These are phyloP conservation scores for Phymastichus coffea DNA, from an alignment of 1,140 invertebrate genomes.

Conservation along the genomic window DNA sequence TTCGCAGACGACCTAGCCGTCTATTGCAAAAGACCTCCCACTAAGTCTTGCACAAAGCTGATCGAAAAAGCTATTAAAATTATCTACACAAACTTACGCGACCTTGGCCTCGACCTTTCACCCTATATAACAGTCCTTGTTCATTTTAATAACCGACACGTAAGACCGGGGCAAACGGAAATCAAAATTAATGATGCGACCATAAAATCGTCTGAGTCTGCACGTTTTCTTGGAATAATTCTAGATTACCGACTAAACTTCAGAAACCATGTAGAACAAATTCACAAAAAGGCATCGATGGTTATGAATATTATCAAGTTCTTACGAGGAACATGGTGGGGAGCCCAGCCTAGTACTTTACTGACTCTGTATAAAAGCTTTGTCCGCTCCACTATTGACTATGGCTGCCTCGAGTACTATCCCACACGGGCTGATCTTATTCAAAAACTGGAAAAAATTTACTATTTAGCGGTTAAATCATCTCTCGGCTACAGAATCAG, in stretches of 20 bases:
- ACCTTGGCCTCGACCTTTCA: neutral
- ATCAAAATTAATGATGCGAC: neutral
- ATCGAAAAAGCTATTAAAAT: neutral
- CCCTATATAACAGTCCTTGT: neutral
- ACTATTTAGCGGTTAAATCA: too few species aligned
- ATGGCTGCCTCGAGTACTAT: too few species aligned
- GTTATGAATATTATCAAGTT: neutral
- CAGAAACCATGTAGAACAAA: slow-evolving; percentile 11
- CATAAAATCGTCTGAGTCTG: slow-evolving; percentile 1
- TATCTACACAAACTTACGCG: neutral
- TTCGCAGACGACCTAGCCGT: neutral
- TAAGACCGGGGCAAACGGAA: neutral
- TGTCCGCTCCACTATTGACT: neutral
- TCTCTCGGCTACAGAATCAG: too few species aligned
- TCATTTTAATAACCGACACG: slow-evolving; percentile 1
- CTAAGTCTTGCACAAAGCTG: neutral
- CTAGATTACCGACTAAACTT: slow-evolving; percentile 27
- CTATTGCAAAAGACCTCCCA: neutral
- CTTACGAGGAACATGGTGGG: neutral
- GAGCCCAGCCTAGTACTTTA: neutral
- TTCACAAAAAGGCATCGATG: slow-evolving; percentile 12
- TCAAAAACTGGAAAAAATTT: too few species aligned
- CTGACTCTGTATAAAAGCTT: neutral
- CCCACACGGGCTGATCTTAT: too few species aligned
- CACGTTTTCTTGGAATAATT: slow-evolving; percentile 20